Base-by-base conservation (phyloP, 1,140 invertebrate species). In the Linepithema humile region DNA sequence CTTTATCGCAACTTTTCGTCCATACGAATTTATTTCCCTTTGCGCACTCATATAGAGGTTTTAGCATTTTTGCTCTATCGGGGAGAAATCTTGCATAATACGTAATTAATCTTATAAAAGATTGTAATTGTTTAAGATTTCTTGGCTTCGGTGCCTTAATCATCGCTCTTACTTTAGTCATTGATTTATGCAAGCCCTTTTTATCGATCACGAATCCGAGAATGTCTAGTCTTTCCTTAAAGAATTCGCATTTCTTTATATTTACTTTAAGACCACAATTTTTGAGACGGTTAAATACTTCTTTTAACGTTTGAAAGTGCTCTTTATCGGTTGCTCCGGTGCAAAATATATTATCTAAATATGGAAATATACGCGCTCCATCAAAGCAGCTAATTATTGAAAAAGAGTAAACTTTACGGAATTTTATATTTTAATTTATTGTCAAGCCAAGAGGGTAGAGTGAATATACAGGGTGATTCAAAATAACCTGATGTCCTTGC, bases 201-300 rank as follows among this genome's bases (percentile, higher is more conserved):
- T 89, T 90, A 60, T 90, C 77, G 17, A 94, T 91, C 0, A 84
- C 85, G 84, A 91, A 92, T 1, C 93, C 92, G 2, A 65, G 26
- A 0, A 65, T 9, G 4, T 65, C 38, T 45, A 65, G 5, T 5
- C 1, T 6, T 0, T 17, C 32, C 88, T 92, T 75, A 55, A 93
- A 90, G 74, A 93, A 92, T 15, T 74, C 55, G 43, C 82, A 85
- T 57, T 90, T 86, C 0, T 38, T 26, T 0, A 62, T 6, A 17
- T 75, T 82, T 3, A 80, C 43, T 38, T 83, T 65, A 1, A 90
- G 85, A 0, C 82, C 85, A 10, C 7, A 5, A 1, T 85, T 10
- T 23, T 86, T 32, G 7, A 88, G 32, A 5, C 75, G 20, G 15
- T 32, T 6, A 4, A 67, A 87, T 9, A 88, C 83, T 35, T 29